Base-by-base conservation (phyloP, 37 sponge, comb jelly and placozoan species). In the Ianthella basta region DNA sequence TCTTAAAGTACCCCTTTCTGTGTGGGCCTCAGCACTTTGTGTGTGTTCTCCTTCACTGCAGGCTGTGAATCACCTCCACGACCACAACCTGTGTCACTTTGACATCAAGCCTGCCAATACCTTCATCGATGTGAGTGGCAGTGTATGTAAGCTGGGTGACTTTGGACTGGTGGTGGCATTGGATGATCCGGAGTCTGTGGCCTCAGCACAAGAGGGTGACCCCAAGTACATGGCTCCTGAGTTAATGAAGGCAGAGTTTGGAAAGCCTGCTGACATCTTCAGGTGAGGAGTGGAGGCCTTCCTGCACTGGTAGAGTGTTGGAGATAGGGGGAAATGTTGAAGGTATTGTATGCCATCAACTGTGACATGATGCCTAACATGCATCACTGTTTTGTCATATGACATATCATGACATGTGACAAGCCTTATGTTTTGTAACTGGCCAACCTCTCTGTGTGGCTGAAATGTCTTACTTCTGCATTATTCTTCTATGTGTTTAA, bases 91-190 rank as follows among this genome's bases (percentile, higher is more conserved):
- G 19, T 84, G 93, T 77, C 97, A 97, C 63, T 88, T 97, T 83
- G 97, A 97, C 79, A 94, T 97, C 34, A 97, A 97, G 80, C 97
- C 97, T 27, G 92, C 87, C 55, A 97, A 97, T 79, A 82, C 92
- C n/a, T 97, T 97, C 86, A 83, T 94, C 19, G 61, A 60, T 32
- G 34, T 44, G 65, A 87, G 89, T 50, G 85, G 87, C 36, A 2
- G 41, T 20, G 83, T 89, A 6, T 94, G 95, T 34, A 94, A 94
- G 59, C 64, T 94, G 39, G 95, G 95, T 10, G 95, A 94, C 90
- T 94, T 94, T 92, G 95, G 95, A 1, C 84, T 94, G 60, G 88
- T 83, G 21, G 78, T 82, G 20, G 83, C 87, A 0, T 15, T 83
- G 73, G 90, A 93, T 37, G 66, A 86, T 21, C 73, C 44, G 25